A percentile compares a stretch with the other conserved stretches of the same genome.
Conservation (phyloP, 2,888 invertebrate species). For the Acanthacorydalis orientalis region DNA sequence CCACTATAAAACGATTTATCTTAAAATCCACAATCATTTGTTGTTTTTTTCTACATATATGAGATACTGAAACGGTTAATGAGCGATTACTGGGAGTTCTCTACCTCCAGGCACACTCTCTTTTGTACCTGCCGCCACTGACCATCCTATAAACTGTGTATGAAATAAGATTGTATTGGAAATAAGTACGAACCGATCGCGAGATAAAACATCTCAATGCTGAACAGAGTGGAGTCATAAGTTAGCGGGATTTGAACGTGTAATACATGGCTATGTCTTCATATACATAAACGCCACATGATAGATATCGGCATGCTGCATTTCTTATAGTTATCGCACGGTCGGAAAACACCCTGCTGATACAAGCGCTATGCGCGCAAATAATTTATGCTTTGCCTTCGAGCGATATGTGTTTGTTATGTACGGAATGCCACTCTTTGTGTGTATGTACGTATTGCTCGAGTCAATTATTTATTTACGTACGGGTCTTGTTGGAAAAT, state of each 20-base stretch:
- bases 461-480: too few species aligned
- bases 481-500: too few species aligned
- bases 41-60: too few species aligned
- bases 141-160: too few species aligned
- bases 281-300: conserved; percentile 14
- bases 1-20: too few species aligned
- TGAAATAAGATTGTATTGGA: neutral
- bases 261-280: conserved; percentile 27
- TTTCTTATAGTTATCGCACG: conserved; percentile 10
- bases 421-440: too few species aligned
- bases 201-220: conserved; percentile 1
- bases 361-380: conserved; percentile 7
- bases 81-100: too few species aligned
- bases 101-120: too few species aligned
- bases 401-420: neutral
- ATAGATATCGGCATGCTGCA: neutral
- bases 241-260: conserved; percentile 14
- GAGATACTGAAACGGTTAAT: too few species aligned
- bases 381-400: conserved; percentile 2
- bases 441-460: too few species aligned
- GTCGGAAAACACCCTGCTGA: conserved; percentile 27
- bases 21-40: too few species aligned
- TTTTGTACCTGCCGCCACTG: too few species aligned
- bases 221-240: conserved; percentile 13
- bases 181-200: neutral